Evolutionary conservation across 2,113 vertebrate genomes (phyloP).

Genomic region (Eleginops maclovinus): DNA sequence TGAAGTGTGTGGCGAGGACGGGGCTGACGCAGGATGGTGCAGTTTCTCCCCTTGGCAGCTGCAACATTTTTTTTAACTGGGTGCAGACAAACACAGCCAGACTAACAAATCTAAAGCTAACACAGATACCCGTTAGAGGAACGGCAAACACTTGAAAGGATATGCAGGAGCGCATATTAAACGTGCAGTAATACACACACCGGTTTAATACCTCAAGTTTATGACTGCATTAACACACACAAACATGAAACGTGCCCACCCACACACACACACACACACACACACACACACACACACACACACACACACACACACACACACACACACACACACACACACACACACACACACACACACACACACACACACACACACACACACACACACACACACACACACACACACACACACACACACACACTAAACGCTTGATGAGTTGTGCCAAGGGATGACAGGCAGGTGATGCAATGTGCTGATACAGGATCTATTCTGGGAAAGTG

Average conservation of each 20-base stretch:
- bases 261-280: background rate
- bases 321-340: background rate
- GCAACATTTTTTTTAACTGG: slow-evolving; percentile 26
- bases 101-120: slow-evolving; percentile 41
- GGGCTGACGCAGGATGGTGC: slow-evolving; percentile 41
- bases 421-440: slow-evolving; percentile 45
- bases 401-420: background rate
- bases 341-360: background rate
- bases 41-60: slow-evolving; percentile 37
- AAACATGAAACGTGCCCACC: background rate
- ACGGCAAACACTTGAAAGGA: slow-evolving; percentile 3
- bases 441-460: slow-evolving; percentile 45
- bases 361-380: background rate
- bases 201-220: slow-evolving; percentile 12
- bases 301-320: background rate
- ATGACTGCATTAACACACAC: background rate
- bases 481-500: slow-evolving; percentile 53
- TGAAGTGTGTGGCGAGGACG: slow-evolving; percentile 48
- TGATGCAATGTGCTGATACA: slow-evolving; percentile 63
- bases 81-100: slow-evolving; percentile 32
- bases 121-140: slow-evolving; percentile 17
- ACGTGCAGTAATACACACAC: background rate
- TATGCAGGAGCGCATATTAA: background rate
- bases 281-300: too few species aligned
- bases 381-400: background rate